Base-by-base conservation (phyloP, 2,113 vertebrate genomes). In the Morone saxatilis region DNA sequence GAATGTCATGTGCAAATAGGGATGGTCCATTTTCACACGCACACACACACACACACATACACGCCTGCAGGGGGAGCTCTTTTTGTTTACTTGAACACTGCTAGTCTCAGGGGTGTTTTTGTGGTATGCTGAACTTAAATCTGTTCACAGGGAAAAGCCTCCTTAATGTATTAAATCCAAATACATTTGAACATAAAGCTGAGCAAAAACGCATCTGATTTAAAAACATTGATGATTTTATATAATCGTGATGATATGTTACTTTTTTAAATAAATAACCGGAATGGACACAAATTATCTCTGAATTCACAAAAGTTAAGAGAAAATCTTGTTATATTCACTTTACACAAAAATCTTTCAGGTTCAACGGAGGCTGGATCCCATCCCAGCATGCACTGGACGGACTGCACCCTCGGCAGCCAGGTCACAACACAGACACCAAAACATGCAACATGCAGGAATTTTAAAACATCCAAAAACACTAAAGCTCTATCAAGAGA, bases 51-150 rank as follows among this genome's bases (percentile, higher is more conserved):
- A 86, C 67, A 0, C n/a, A 41, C 65, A 66, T 14, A 43, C 4
- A 54, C 89, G 31, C 31, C 31, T 87, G 89, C 77, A 91, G 89
- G 38, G 86, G 84, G 88, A 87, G 80, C 80, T 80, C 60, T 81
- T 63, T 71, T 68, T 48, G 66, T 76, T 86, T 20, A 74, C 67
- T 56, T 60, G 62, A 51, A 43, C 54, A 20, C 17, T 43, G 25
- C 12, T 48, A 0, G 8, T 76, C 38, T 41, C 50, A 65, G 53
- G 22, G 41, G 19, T 63, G 62, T 38, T 40, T 61, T 14, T 47
- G 51, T 36, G 13, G 38, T 19, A 36, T 69, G 67, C 56, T 80
- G n/a, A 51, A 48, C 19, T 47, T 71, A 36, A n/a, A 78, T 56
- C 11, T 65, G 41, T 70, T 54, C 54, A 47, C 45, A 22, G 38